Evolutionary conservation across 2,888 invertebrate genomes (phyloP).

Genomic region (Drosophila nr. medialis): DNA sequence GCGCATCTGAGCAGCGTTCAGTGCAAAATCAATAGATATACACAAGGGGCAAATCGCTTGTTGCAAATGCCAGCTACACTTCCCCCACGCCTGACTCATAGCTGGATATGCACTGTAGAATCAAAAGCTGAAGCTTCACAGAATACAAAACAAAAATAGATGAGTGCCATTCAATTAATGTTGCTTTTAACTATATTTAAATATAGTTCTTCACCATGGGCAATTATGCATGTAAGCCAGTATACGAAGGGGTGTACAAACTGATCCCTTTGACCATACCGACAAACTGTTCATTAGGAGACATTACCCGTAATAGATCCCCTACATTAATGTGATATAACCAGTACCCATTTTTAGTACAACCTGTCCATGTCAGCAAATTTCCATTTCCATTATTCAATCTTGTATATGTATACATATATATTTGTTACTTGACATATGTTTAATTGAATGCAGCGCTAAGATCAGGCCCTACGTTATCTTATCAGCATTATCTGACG

Average conservation of each 20-base stretch:
- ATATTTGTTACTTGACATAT: constrained; percentile 14
- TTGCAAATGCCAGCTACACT: background rate
- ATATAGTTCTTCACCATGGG: background rate
- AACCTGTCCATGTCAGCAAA: background rate
- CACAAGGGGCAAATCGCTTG: background rate
- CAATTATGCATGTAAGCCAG: background rate
- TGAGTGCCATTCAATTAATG: background rate
- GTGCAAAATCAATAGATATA: background rate
- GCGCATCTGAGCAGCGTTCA: constrained; percentile 15
- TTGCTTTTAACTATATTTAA: background rate
- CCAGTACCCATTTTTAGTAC: background rate
- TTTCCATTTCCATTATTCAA: background rate
- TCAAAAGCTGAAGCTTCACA: background rate
- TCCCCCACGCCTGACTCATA: background rate
- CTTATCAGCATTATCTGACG: constrained; percentile 32
- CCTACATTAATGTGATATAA: background rate
- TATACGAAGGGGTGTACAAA: background rate
- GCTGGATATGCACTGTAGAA: background rate
- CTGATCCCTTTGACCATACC: background rate
- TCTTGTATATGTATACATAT: background rate
- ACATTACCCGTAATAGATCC: background rate
- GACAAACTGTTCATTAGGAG: background rate
- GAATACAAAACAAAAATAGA: background rate
- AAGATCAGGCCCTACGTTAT: constrained; percentile 14
- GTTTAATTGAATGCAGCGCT: constrained; percentile 18